Evolutionary conservation across 2,797 vertebrate species (phyloP), one percentile per base, ranked within the genome.

Genomic region (Halcyon badia): DNA sequence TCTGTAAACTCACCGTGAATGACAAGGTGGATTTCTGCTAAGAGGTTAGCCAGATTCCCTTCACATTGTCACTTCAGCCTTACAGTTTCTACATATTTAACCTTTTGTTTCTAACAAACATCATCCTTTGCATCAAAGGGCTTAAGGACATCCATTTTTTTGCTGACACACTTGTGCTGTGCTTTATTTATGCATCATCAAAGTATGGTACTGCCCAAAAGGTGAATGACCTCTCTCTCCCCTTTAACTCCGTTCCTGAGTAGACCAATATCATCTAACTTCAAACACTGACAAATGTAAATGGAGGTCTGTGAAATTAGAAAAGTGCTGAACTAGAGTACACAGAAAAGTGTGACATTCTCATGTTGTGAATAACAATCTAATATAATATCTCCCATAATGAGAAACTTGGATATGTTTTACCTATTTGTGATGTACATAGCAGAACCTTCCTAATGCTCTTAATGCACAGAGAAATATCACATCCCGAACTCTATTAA

Each of bases 241-340:
- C 80, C 86, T 97, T 61, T 80, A 89, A 65, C 88, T 95, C 83
- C 75, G 94, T 96, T 95, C 86, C 90, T 78, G 92, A 95, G 94
- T 3, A 97, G 93, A 92, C 96, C 91, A 87, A 72, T 97, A 97
- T 96, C 94, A 92, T 89, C 88, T 77, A 69, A 48, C 94, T 97
- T 95, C 86, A 93, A 65, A 94, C 75, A 75, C 90, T 97, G 97
- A 97, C 95, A 96, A 96, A 97, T 97, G 97, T 97, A 97, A 97
- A 97, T 97, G 93, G 91, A 95, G 97, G 92, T 96, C 94, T 30
- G 6, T 90, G 89, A 97, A 97, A 97, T 96, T 94, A 95, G 92
- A 96, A 96, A 97, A 94, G 93, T 97, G 97, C 97, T 96, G 97
- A 97, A 96, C 96, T 96, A 87, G 78, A 85, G 88, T 89, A 87